phyloP scores from a whole-genome alignment of 2,113 vertebrate genomes.

The Oryzias celebensis region DNA sequence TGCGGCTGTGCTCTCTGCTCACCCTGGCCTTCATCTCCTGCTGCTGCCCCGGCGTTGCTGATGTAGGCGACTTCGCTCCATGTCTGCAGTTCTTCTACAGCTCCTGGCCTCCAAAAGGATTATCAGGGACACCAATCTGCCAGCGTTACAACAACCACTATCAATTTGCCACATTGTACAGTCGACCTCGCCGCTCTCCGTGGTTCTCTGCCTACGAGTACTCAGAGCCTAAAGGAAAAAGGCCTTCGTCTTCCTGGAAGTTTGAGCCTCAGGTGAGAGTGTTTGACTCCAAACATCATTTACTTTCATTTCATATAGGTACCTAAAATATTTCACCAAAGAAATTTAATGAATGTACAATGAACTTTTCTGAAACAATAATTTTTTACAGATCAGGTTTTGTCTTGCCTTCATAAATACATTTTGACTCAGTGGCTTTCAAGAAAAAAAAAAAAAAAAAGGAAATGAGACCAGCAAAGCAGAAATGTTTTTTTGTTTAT shows the following conservation, averaged over 20 bases:
- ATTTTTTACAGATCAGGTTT: neutral
- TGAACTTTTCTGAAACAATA: too few relatives aligned
- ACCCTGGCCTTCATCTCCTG: neutral
- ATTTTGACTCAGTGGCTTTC: too few relatives aligned
- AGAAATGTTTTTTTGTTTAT: too few relatives aligned
- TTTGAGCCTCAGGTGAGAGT: conserved; percentile 73
- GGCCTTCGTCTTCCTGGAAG: conserved; percentile 62
- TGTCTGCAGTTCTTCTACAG: conserved; percentile 66
- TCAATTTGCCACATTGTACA: conserved; percentile 72
- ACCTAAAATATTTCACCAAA: too few relatives aligned
- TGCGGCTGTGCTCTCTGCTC: neutral
- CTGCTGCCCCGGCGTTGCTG: conserved; percentile 21
- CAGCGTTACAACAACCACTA: conserved; percentile 61
- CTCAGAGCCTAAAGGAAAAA: conserved; percentile 44
- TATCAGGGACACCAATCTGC: conserved; percentile 65
- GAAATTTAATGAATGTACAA: too few relatives aligned
- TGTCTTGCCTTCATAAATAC: neutral
- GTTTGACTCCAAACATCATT: fast-evolving
- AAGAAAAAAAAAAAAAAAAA: too few relatives aligned
- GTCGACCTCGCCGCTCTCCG: conserved; percentile 52
- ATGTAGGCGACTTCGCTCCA: conserved; percentile 65
- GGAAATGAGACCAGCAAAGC: too few relatives aligned
- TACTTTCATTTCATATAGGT: too few relatives aligned
- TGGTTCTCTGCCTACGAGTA: conserved; percentile 72
- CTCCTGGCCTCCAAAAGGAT: conserved; percentile 63